These are phyloP conservation scores for Gopherus evgoodei DNA, from an alignment of 2,113 vertebrate species.

Conservation along the genomic window DNA sequence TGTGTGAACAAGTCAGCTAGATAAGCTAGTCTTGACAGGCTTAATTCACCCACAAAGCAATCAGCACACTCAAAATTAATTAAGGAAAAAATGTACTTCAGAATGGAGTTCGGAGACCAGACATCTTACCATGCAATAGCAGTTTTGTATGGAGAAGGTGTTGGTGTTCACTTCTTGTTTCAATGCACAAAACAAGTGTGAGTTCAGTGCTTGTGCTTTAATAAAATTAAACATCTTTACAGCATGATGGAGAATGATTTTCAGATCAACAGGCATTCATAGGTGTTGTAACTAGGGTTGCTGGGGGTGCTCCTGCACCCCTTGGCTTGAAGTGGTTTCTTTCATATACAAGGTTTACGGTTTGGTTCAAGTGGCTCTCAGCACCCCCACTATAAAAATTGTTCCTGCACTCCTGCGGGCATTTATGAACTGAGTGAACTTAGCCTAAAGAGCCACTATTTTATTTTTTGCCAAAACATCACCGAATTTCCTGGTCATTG, in stretches of 20 bases:
- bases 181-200: constrained; percentile 1
- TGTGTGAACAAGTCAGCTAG: not conserved
- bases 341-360: too few relatives aligned
- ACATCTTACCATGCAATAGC: not conserved
- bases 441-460: not conserved
- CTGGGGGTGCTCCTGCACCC: too few relatives aligned
- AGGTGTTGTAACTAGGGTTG: too few relatives aligned
- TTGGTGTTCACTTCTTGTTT: constrained; percentile 11
- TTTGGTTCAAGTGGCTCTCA: too few relatives aligned
- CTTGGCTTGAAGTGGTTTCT: too few relatives aligned
- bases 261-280: not conserved
- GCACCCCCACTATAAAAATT: too few relatives aligned
- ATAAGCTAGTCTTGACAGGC: not conserved
- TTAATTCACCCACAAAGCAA: not conserved
- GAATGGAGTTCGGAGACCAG: not conserved
- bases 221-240: not conserved
- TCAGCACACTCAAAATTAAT: too few relatives aligned
- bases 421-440: not conserved
- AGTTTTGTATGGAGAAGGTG: not conserved
- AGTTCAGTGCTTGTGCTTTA: not conserved
- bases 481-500: not conserved
- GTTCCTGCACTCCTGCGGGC: too few relatives aligned
- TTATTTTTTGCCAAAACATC: not conserved
- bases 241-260: not conserved
- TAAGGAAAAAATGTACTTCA: too few relatives aligned